A percentile compares a stretch with the other conserved stretches of the same genome.
These are phyloP conservation scores for Propithecus deckenii DNA, from an alignment of 2,797 vertebrate genomes.

Conservation along the genomic window DNA sequence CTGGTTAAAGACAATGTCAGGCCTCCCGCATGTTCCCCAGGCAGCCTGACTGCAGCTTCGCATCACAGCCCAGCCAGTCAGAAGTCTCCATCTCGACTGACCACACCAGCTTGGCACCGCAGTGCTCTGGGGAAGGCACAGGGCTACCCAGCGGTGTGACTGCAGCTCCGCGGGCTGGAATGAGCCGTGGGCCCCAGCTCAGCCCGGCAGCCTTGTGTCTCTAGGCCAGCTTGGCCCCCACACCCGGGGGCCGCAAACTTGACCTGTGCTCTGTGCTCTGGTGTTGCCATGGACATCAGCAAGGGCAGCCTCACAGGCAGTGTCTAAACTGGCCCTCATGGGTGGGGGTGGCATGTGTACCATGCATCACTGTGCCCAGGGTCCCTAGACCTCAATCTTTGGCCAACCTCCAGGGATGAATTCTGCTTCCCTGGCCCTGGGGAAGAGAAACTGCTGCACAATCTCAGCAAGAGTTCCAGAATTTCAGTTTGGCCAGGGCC, in stretches of 20 bases:
- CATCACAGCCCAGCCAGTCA: conserved; percentile 52
- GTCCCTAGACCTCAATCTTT: background rate
- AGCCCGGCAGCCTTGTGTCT: background rate
- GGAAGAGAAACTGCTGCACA: background rate
- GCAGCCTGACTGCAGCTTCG: conserved; percentile 37
- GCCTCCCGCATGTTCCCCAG: conserved; percentile 51
- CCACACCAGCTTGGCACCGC: conserved; percentile 57
- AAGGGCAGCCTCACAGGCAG: background rate
- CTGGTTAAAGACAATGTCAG: conserved; percentile 11
- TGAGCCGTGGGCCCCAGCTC: background rate
- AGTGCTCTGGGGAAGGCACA: background rate
- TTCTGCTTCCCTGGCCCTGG: background rate
- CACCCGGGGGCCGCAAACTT: background rate
- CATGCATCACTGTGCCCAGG: background rate
- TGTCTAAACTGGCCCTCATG: background rate
- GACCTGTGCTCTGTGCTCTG: background rate
- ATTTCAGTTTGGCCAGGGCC: background rate
- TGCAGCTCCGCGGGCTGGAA: background rate
- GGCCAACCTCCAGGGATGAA: background rate
- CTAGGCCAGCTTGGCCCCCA: background rate
- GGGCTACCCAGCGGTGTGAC: background rate
- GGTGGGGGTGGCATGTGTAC: background rate
- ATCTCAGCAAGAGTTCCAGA: background rate
- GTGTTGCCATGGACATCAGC: background rate
- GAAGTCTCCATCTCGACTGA: conserved; percentile 27